Base-by-base conservation (phyloP, 2,113 vertebrate species). In the Bos javanicus region DNA sequence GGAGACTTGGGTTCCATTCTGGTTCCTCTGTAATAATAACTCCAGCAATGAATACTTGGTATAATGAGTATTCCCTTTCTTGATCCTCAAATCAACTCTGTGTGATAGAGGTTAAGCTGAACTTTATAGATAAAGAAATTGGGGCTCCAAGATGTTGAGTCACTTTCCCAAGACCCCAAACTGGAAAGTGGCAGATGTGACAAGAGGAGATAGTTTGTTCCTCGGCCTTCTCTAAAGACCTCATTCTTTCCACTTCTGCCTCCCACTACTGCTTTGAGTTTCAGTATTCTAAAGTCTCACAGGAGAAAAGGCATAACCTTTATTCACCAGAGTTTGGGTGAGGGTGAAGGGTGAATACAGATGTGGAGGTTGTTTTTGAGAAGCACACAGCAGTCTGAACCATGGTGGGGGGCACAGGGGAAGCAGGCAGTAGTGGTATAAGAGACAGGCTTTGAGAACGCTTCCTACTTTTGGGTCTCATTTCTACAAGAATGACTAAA, bases 361-460 rank as follows among this genome's bases (percentile, higher is more conserved):
- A 91, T 87, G 12, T 94, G 91, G 96, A 85, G 96, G 36, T 25
- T 30, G 48, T 85, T 39, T 15, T 88, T 57, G 87, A 76, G 86
- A 93, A 59, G 48, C 30, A 4, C 39, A 76, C 16, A 78, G 33
- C 54, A 36, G 6, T 56, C 52, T 60, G 39, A 21, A 15, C 4
- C 25, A 23, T 0, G 11, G 10, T 39, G 36, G 25, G 26, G 60
- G 5, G 5, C 3, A 3, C 39, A 52, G 17, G 64, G 4, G 23
- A 16, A 76, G 4, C 1, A 17, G 64, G 23, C 12, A 7, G 17
- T 8, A 11, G 6, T 46, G 7, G 16, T 14, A 33, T 46, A n/a
- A 30, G 54, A 30, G 13, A 19, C 11, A 7, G 6, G 46, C 6
- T 10, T 74, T 76, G 28, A 33, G 33, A 59, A 62, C 1, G 13